These are phyloP conservation scores for Poecilia velifera DNA, from an alignment of 2,797 vertebrate genomes.

Conservation along the genomic window DNA sequence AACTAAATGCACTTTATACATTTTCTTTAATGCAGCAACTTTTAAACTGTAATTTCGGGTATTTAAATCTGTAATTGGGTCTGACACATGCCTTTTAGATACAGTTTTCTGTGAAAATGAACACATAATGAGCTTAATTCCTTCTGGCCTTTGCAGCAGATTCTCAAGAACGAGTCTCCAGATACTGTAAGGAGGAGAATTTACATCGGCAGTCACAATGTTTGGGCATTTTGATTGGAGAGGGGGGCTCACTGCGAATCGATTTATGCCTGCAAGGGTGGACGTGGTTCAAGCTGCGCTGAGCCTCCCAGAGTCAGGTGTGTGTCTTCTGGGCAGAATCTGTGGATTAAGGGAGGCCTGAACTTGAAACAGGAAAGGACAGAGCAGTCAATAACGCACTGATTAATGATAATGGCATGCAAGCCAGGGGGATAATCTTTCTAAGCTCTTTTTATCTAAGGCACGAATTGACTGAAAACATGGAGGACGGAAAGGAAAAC, in stretches of 20 bases:
- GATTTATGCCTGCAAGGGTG: constrained; percentile 66
- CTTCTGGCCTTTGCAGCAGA: constrained; percentile 20
- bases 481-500: constrained; percentile 72
- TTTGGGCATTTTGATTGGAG: constrained; percentile 59
- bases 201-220: constrained; percentile 36
- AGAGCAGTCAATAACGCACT: constrained; percentile 88
- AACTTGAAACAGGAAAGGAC: constrained; percentile 87
- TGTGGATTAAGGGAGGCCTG: constrained; percentile 85
- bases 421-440: constrained; percentile 87
- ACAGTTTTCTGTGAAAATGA: constrained; percentile 8
- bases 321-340: constrained; percentile 79
- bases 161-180: constrained; percentile 33
- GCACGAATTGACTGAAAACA: constrained; percentile 80
- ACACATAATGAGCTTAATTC: constrained; percentile 11
- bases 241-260: constrained; percentile 40
- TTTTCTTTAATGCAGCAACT: not conserved
- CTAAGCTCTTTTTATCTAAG: constrained; percentile 88
- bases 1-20: not conserved
- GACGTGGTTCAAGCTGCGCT: constrained; percentile 64
- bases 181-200: constrained; percentile 23
- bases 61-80: not conserved
- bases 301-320: constrained; percentile 68
- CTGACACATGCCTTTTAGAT: not conserved
- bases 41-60: not conserved
- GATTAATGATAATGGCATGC: constrained; percentile 90